A percentile compares a stretch with the other conserved stretches of the same genome.
These are phyloP conservation scores for Malurus cyaneus DNA, from an alignment of 2,113 vertebrate species.

Conservation along the genomic window DNA sequence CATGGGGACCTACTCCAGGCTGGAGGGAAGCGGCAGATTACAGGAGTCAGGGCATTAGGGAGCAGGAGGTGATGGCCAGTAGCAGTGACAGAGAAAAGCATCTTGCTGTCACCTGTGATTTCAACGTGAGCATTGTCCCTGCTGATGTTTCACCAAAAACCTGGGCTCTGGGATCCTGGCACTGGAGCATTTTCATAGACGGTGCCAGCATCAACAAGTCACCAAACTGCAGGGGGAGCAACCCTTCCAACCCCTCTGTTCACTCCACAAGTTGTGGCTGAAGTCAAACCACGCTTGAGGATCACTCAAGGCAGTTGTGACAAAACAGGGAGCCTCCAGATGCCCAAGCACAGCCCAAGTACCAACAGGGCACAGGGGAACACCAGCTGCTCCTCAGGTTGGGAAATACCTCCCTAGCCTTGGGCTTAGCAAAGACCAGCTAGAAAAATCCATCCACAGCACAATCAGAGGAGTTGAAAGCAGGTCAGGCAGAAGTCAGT, in stretches of 20 bases:
- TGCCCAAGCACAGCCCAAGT: not conserved
- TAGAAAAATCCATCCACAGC: not conserved
- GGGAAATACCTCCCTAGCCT: not conserved
- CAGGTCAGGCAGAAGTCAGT: not conserved
- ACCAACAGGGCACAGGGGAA: not conserved
- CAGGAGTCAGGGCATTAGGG: not conserved
- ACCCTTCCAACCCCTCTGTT: not conserved
- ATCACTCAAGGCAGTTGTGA: not conserved
- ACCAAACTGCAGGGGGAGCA: not conserved
- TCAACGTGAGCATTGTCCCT: rapidly evolving
- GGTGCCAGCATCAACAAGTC: not conserved
- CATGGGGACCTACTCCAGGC: not conserved
- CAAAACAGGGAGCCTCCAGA: not conserved
- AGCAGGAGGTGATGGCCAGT: not conserved
- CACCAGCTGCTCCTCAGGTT: not conserved
- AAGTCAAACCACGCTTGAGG: not conserved
- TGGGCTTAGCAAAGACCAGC: not conserved
- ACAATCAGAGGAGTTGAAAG: not conserved
- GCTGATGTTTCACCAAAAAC: not conserved
- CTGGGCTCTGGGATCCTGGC: not conserved
- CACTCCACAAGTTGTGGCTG: not conserved
- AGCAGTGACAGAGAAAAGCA: not conserved
- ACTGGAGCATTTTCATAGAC: not conserved
- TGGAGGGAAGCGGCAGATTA: not conserved
- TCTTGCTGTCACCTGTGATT: not conserved